Evolutionary conservation across 1,140 invertebrate genomes (phyloP), one percentile per base, ranked within the genome.

Genomic region (Ectropis grisescens): DNA sequence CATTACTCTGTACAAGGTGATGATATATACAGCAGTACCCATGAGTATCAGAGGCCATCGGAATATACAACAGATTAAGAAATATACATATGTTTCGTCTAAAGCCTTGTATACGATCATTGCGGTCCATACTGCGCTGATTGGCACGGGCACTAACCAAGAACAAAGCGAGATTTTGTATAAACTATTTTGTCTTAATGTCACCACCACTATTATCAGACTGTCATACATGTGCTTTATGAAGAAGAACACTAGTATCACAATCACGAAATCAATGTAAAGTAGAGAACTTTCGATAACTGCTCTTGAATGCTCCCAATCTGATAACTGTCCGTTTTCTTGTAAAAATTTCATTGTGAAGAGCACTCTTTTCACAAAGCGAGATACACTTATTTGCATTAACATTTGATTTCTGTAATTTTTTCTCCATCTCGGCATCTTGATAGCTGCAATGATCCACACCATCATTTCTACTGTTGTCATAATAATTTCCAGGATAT

Each of bases 371-470:
- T 72, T 67, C 2, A 76, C 33, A 38, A 79, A 66, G 2, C 67
- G 56, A 2, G 60, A 62, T 1, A 70, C 29, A 38, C 61, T 68
- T 13, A 79, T 35, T 37, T 79, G 74, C 57, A 71, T 61, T 36
- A 79, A 39, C 67, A 79, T 71, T 53, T 76, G 71, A 43, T 79
- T 79, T 40, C 74, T 71, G 36, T 68, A 74, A 30, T 79, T 79
- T 38, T 40, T 61, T 29, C 59, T 51, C 68, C 67, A 79, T 9
- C 57, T 37, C 7, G 42, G 33, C 22, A 70, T 58, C 29, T 62
- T 74, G 2, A 61, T 36, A 44, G 62, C 61, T 45, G 71, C 69
- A 11, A 43, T 14, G 11, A 61, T 39, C 36, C 57, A 59, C 39
- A 76, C 41, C 6, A 58, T 37, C 40, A 71, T 48, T 29, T 74